Base-by-base conservation (phyloP, 2,888 invertebrate species). In the Blera fallax region DNA sequence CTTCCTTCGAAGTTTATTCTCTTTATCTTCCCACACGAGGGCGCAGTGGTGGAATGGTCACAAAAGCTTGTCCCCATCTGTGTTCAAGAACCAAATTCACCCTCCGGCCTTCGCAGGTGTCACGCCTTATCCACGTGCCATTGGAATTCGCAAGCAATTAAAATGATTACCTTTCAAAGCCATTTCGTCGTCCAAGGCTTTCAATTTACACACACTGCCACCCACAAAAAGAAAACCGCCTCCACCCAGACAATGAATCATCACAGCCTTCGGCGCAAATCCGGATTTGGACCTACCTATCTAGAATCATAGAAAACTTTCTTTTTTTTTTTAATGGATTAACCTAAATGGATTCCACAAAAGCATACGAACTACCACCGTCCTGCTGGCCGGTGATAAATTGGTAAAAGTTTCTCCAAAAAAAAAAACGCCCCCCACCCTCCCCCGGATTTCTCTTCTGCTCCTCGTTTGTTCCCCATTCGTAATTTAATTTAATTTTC, bases 291-390 rank as follows among this genome's bases (percentile, higher is more conserved):
- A 50, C 27, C 27, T n/a, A 8, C 16, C 16, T 24, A 48, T 16
- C 48, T 48, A 11, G 5, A n/a, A 48, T 48, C 48, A 45, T 21
- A 24, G 8, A 8, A 27, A 1, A 40, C n/a, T n/a, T 3, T 14
- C 1, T 24, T 43, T 27, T 62, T 3, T 14, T 29, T 37, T 40
- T 34, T 40, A 14, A 16, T 62, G 43, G 10, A 43, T 62, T 43
- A 27, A 43, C 24, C 43, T 43, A 60, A 60, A 27, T 60, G 37
- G 21, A 14, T 21, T 37, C 40, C 58, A 24, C 24, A 40, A 40
- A 60, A 60, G 24, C 58, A 40, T 40, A 60, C 40, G 37, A 40
- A 60, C 40, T 24, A 21, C 58, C 58, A 40, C 40, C n/a, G n/a
- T n/a, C 37, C 34, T 10, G 16, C 3, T 43, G 29, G 43, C 5